Evolutionary conservation across 2,113 vertebrate genomes (phyloP).

Genomic region (Ciconia boyciana): DNA sequence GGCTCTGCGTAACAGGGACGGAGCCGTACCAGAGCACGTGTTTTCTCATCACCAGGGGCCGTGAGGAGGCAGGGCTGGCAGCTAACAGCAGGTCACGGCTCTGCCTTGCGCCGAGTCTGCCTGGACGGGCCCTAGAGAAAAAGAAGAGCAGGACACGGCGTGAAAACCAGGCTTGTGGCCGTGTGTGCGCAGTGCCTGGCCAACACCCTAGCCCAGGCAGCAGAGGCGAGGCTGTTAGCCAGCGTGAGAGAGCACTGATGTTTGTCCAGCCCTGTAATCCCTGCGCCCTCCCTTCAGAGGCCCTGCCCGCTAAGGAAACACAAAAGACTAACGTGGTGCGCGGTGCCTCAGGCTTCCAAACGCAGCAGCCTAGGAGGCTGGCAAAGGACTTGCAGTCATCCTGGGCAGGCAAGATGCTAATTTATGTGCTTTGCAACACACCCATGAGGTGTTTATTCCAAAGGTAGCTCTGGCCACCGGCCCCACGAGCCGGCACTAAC

Average conservation of each 20-base stretch:
- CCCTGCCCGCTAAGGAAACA: background rate
- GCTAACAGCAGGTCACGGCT: background rate
- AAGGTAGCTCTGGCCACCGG: fast-evolving
- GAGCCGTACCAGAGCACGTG: fast-evolving
- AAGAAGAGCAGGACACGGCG: fast-evolving
- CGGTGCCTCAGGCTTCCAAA: fast-evolving
- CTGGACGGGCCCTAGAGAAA: background rate
- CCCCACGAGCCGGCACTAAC: fast-evolving
- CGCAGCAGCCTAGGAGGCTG: fast-evolving
- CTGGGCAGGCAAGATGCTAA: fast-evolving
- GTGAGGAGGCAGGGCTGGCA: background rate
- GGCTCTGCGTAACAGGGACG: fast-evolving
- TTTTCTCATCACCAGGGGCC: too few species aligned
- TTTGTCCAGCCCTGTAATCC: background rate
- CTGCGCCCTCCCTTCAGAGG: background rate
- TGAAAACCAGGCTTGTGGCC: background rate
- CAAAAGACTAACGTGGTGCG: fast-evolving
- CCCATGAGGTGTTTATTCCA: fast-evolving
- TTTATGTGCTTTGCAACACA: fast-evolving
- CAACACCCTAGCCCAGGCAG: fast-evolving
- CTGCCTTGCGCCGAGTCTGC: fast-evolving
- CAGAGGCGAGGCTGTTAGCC: background rate
- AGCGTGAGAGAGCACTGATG: fast-evolving
- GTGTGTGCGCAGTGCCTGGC: fast-evolving
- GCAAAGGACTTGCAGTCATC: too few species aligned